These are phyloP conservation scores for Prochilodus magdalenae DNA, from an alignment of 2,113 vertebrate genomes.

Conservation along the genomic window DNA sequence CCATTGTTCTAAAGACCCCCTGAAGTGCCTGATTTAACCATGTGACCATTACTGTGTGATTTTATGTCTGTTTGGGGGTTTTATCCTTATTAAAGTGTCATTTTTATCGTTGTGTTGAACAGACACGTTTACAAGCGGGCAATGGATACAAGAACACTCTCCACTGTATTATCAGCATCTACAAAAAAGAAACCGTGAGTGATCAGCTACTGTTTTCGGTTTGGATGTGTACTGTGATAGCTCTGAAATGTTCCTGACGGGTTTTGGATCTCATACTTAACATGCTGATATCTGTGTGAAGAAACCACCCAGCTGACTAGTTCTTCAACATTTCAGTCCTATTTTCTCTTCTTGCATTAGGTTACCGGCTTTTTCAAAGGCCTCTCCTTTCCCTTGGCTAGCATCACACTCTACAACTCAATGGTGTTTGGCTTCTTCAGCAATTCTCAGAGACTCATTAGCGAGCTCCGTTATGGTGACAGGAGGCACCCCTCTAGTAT, in stretches of 20 bases:
- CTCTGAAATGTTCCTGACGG: neutral
- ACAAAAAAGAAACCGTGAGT: conserved; percentile 91
- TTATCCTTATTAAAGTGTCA: too few relatives aligned
- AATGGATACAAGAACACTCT: conserved; percentile 83
- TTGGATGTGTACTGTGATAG: neutral
- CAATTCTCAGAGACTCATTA: conserved; percentile 83
- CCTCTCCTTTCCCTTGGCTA: conserved; percentile 95
- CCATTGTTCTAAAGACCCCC: too few relatives aligned
- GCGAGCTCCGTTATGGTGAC: conserved; percentile 73
- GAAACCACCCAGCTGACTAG: neutral
- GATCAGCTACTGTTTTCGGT: neutral
- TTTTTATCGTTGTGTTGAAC: conserved; percentile 34
- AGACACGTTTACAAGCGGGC: conserved; percentile 94
- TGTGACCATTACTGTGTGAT: too few relatives aligned
- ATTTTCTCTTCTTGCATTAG: conserved; percentile 67
- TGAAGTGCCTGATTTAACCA: too few relatives aligned
- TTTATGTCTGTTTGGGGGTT: too few relatives aligned
- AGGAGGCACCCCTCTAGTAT: conserved; percentile 64
- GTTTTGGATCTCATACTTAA: neutral
- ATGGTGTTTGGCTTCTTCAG: conserved; percentile 93
- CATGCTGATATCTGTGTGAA: neutral
- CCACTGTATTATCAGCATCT: conserved; percentile 86
- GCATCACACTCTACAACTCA: conserved; percentile 89
- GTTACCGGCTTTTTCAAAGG: conserved; percentile 93
- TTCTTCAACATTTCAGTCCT: too few relatives aligned